Evolutionary conservation across 92 coral and sea anemone species (phyloP).

Genomic region (Parazoanthus atlanticus): DNA sequence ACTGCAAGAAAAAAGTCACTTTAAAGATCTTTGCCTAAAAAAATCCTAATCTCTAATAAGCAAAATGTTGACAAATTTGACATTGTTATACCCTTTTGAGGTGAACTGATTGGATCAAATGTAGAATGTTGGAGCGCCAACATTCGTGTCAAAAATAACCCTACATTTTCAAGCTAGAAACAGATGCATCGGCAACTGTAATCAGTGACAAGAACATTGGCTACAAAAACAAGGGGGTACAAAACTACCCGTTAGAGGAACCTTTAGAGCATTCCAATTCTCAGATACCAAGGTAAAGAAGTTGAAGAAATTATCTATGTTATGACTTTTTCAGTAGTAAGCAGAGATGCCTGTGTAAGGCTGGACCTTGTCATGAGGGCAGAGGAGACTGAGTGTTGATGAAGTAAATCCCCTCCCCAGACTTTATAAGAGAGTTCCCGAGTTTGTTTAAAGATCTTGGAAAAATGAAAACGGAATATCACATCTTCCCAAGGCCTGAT

Average conservation of each 20-base stretch:
- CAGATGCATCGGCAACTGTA: slow-evolving; percentile 38
- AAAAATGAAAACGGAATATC: background rate
- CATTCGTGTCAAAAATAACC: background rate
- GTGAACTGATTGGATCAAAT: background rate
- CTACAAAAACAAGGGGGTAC: background rate
- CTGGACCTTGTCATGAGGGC: background rate
- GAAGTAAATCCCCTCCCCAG: background rate
- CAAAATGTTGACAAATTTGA: slow-evolving; percentile 8
- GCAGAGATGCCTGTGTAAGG: background rate
- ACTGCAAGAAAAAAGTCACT: background rate
- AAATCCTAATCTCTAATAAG: background rate
- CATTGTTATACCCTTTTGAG: background rate
- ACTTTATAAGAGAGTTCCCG: background rate
- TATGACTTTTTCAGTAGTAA: background rate
- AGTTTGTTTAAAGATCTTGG: background rate
- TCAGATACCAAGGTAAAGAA: background rate
- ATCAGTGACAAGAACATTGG: slow-evolving; percentile 1
- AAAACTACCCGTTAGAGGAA: slow-evolving; percentile 23
- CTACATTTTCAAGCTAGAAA: slow-evolving; percentile 26
- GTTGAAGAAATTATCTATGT: background rate
- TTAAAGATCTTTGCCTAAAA: background rate
- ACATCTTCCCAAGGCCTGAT: background rate
- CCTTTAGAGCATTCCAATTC: background rate
- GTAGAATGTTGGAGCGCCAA: background rate
- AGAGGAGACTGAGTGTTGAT: background rate